These are phyloP conservation scores for Rhea pennata DNA, from an alignment of 2,113 vertebrate genomes.

Conservation along the genomic window DNA sequence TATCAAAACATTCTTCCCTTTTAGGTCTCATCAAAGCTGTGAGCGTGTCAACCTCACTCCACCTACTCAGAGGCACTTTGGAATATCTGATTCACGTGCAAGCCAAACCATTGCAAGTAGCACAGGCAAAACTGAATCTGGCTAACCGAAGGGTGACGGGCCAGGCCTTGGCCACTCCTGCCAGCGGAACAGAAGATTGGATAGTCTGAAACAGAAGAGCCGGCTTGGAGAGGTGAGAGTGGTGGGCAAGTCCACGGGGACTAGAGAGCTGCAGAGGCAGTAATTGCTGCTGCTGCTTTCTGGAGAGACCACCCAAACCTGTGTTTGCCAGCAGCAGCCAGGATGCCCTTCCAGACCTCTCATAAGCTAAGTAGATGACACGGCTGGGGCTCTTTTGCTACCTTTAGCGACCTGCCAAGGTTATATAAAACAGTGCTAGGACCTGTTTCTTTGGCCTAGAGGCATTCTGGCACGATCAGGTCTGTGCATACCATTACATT, in stretches of 20 bases:
- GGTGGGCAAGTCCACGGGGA: neutral
- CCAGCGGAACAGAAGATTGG: neutral
- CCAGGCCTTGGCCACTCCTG: neutral
- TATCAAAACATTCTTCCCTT: slow-evolving; percentile 59
- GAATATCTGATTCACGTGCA: slow-evolving; percentile 21
- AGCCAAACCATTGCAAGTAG: neutral
- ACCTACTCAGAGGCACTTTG: slow-evolving; percentile 3
- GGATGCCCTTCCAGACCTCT: neutral
- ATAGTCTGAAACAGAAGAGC: neutral
- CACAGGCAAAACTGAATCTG: neutral
- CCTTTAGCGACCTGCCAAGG: neutral
- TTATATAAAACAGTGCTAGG: neutral
- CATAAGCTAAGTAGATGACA: neutral
- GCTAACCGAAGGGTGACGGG: neutral
- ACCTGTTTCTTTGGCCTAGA: neutral
- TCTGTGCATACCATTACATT: neutral
- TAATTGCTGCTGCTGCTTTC: neutral
- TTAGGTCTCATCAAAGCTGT: slow-evolving; percentile 37
- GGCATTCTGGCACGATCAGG: neutral
- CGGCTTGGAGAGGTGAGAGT: neutral
- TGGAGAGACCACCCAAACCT: neutral
- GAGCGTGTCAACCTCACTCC: slow-evolving; percentile 48
- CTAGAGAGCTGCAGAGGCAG: neutral
- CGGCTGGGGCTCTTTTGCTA: neutral
- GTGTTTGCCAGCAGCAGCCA: neutral